Evolutionary conservation across 2,113 vertebrate genomes (phyloP).

Genomic region (Pomatorhinus ruficollis): DNA sequence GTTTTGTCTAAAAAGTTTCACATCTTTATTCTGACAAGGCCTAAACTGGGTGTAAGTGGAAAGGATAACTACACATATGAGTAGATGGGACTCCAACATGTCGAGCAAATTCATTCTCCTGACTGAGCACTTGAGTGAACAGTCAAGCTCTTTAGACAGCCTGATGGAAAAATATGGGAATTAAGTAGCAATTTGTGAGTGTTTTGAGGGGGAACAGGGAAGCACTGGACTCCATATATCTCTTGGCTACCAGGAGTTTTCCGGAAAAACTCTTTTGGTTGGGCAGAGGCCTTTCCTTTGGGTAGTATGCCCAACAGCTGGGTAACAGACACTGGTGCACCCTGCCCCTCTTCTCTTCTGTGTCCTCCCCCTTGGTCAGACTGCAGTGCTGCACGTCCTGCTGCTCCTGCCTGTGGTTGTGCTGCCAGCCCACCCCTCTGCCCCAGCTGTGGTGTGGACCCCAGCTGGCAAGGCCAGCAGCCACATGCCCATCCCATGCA

Average conservation of each 20-base stretch:
- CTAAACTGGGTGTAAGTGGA: neutral
- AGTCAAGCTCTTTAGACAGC: neutral
- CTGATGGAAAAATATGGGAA: neutral
- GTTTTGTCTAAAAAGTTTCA: neutral
- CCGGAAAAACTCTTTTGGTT: neutral
- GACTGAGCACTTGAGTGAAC: rapidly evolving
- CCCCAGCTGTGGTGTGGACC: neutral
- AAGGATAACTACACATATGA: neutral
- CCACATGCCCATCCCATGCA: rapidly evolving
- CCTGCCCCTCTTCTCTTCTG: neutral
- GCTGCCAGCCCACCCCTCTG: neutral
- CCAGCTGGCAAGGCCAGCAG: neutral
- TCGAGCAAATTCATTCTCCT: neutral
- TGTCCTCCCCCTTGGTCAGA: neutral
- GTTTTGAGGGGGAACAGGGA: neutral
- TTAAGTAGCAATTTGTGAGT: neutral
- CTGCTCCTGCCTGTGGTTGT: neutral
- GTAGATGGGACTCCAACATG: rapidly evolving
- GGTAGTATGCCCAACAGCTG: neutral
- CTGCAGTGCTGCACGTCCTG: rapidly evolving
- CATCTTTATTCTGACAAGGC: neutral
- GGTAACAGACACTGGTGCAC: rapidly evolving
- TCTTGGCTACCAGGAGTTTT: neutral
- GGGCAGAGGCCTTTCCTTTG: neutral
- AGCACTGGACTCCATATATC: neutral